Conservation (phyloP, 2,113 vertebrate species). For the mouse (Mus musculus) region GRCm39 chr9:29115501-29116000, state of each 20-base stretch:
- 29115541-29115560: no score
- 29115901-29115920: rapidly evolving
- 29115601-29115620: not conserved
- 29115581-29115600: not conserved
- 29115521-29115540: no score
- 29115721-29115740: rapidly evolving
- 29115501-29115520: no score
- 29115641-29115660: not conserved
- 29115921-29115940: no score
- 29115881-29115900: no score
- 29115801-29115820: no score
- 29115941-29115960: not conserved
- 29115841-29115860: no score
- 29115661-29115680: not conserved
- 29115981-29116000: not conserved
- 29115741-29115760: rapidly evolving
- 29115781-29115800: not conserved
- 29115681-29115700: not conserved
- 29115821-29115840: no score
- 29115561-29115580: rapidly evolving
- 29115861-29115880: not conserved
- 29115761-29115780: rapidly evolving
- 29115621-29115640: not conserved
- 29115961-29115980: not conserved
- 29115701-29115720: not conserved